These are phyloP conservation scores for Gymnoscelis rufifasciata DNA, from an alignment of 2,888 invertebrate genomes.

Conservation along the genomic window DNA sequence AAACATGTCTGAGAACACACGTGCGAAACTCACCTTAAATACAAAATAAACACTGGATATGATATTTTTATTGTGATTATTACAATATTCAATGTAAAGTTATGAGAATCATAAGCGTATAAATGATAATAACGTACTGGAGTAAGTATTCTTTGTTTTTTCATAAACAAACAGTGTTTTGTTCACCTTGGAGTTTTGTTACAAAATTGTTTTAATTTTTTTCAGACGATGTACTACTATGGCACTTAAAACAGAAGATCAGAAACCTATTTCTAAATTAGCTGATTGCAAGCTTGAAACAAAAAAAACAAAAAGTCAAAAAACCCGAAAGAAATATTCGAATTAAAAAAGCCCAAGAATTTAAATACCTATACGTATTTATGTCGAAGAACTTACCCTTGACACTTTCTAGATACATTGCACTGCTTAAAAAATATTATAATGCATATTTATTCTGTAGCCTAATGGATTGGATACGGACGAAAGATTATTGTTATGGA, in stretches of 20 bases:
- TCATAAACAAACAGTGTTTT: background rate
- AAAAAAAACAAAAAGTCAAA: background rate
- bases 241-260: constrained; percentile 16
- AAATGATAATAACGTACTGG: background rate
- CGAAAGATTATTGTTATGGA: no score
- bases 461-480: no score
- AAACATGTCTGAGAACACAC: no score
- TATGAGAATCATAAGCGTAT: background rate
- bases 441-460: no score
- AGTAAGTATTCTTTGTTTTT: background rate
- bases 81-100: background rate
- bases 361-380: no score
- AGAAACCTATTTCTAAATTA: background rate
- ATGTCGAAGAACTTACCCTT: no score
- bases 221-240: constrained; percentile 18
- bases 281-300: constrained; percentile 6
- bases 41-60: constrained; percentile 19
- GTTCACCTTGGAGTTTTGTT: background rate
- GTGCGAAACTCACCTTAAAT: no score
- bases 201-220: background rate
- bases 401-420: no score
- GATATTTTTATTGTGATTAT: constrained; percentile 5
- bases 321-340: constrained; percentile 7
- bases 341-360: no score
- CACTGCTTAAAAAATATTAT: no score